Evolutionary conservation across 2,888 invertebrate species (phyloP), one percentile per base, ranked within the genome.

Genomic region (Synergus gifuensis): DNA sequence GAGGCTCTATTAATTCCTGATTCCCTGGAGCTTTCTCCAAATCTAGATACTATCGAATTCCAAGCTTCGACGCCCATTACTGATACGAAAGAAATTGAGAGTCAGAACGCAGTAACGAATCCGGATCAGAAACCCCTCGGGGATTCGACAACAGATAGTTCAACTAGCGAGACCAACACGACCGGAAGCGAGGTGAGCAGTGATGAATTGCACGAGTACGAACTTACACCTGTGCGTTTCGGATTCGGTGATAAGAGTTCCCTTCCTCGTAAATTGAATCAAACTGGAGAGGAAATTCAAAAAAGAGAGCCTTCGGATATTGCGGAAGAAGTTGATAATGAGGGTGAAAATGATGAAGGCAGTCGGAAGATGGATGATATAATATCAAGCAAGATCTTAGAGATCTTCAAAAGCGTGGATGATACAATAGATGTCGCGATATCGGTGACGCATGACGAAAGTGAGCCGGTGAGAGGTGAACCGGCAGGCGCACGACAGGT

Each of bases 371-470:
- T 89, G 78, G 86, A 85, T 79, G 87, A 88, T 44, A 81, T 87
- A 78, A 87, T 89, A 83, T 88, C 87, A 78, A 86, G 84, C 78
- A 87, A 85, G 83, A 88, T 88, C 42, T 86, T 87, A 77, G 88
- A 89, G 83, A 88, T 87, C 73, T 88, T 88, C 80, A 87, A 86
- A 83, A 86, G 84, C 77, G 85, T 81, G 78, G 86, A 81, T 62
- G 77, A 76, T 82, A 79, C 83, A 80, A 93, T 92, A 90, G 93
- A 93, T 94, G 90, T 93, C 93, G 87, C 93, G 93, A 93, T 93
- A 93, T 90, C 93, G 93, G 85, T 93, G 93, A 88, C 94, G 94
- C 89, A 87, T 85, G 88, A 88, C 86, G 83, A 83, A 78, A 84
- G 82, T 67, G 78, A 80, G 44, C 77, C 63, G 78, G 82, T 81